phyloP scores from a whole-genome alignment of 2,113 vertebrate genomes.

The Dromas ardeola region DNA sequence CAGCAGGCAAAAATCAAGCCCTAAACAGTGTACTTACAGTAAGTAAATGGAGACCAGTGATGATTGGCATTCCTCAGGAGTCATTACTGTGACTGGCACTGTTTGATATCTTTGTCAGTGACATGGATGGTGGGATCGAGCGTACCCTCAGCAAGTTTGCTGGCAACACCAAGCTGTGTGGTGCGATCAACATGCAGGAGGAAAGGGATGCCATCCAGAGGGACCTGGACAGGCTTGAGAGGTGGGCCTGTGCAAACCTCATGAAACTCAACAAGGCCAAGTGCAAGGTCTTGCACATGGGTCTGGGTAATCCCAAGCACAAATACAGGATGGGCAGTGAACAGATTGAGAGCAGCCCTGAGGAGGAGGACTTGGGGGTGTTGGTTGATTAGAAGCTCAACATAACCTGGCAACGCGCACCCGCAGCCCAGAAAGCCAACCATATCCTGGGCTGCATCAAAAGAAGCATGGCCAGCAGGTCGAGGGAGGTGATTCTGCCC shows the following conservation, averaged over 20 bases:
- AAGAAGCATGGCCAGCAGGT: too few species aligned
- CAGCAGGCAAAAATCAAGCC: not conserved
- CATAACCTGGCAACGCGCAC: too few species aligned
- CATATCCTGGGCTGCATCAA: too few species aligned
- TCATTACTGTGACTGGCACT: not conserved
- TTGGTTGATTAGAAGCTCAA: not conserved
- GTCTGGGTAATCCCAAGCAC: not conserved
- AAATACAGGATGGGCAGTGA: not conserved
- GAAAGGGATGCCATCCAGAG: not conserved
- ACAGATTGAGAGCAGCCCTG: not conserved
- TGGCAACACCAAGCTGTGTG: not conserved
- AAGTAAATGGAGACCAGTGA: not conserved
- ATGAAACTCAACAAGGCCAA: not conserved
- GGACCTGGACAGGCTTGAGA: not conserved
- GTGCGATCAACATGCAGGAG: not conserved
- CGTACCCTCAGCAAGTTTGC: not conserved
- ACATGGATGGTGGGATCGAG: not conserved
- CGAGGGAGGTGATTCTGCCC: too few species aligned
- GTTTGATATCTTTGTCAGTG: not conserved
- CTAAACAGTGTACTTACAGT: not conserved
- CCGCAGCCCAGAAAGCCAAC: too few species aligned
- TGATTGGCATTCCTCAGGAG: not conserved
- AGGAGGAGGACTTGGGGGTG: not conserved
- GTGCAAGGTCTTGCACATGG: not conserved
- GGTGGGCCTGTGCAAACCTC: not conserved